phyloP scores from a whole-genome alignment of 64 coral and sea anemone species.

The Astreopora myriophthalma region DNA sequence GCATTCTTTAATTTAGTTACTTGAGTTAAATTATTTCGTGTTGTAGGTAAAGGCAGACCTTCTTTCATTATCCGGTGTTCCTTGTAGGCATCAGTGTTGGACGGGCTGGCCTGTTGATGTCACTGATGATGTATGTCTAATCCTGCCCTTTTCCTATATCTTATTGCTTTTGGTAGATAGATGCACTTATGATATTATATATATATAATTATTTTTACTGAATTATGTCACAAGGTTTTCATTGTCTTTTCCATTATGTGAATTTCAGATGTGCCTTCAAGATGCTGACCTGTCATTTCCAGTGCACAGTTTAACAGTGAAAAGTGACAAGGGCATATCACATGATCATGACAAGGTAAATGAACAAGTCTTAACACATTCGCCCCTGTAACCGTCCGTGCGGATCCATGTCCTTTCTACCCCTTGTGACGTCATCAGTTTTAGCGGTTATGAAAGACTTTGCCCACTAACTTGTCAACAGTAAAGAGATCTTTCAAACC shows the following conservation, averaged over 20 bases:
- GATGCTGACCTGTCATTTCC: slow-evolving; percentile 81
- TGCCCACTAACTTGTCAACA: too few species aligned
- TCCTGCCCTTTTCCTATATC: background rate
- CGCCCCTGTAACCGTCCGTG: too few species aligned
- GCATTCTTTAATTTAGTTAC: too few species aligned
- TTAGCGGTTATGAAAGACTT: too few species aligned
- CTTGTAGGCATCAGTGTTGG: slow-evolving; percentile 78
- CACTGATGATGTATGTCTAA: slow-evolving; percentile 60
- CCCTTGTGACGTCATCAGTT: too few species aligned
- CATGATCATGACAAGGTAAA: slow-evolving; percentile 1
- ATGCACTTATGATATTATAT: too few species aligned
- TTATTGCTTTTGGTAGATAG: too few species aligned
- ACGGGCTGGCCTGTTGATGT: slow-evolving; percentile 75
- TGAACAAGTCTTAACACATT: too few species aligned
- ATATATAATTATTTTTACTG: background rate
- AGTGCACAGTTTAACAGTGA: slow-evolving; percentile 76
- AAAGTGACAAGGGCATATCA: slow-evolving; percentile 3
- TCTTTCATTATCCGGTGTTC: slow-evolving; percentile 58
- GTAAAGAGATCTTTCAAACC: too few species aligned
- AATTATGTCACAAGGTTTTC: background rate
- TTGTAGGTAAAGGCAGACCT: slow-evolving; percentile 77
- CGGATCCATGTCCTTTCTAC: too few species aligned
- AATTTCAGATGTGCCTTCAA: slow-evolving; percentile 69
- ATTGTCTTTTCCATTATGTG: background rate
- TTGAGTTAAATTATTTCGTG: background rate